Percentiles rank a stretch among this genome's conserved stretches.
phyloP scores from a whole-genome alignment of 2,797 vertebrate genomes.

The Pipistrellus nathusii region DNA sequence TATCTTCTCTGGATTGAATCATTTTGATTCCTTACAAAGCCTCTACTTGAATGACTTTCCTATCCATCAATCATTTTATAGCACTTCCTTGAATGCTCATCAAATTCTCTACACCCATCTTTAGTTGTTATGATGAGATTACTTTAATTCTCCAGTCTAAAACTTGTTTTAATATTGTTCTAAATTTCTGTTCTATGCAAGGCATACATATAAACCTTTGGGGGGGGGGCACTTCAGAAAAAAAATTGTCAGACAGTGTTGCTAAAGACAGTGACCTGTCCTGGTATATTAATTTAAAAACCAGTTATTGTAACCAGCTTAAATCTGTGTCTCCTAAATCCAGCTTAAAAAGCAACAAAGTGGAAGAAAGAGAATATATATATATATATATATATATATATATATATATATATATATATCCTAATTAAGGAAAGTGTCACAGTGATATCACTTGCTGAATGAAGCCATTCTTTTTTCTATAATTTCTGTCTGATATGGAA shows the following conservation, averaged over 20 bases:
- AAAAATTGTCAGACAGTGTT: constrained; percentile 43
- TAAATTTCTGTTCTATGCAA: constrained; percentile 62
- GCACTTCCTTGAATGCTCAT: constrained; percentile 41
- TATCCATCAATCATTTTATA: constrained; percentile 47
- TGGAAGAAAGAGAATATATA: constrained; percentile 22
- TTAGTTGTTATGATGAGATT: constrained; percentile 51
- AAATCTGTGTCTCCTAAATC: constrained; percentile 13
- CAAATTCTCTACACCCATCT: constrained; percentile 43
- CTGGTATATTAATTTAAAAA: constrained; percentile 71
- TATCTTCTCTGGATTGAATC: constrained; percentile 39
- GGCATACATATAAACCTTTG: constrained; percentile 40
- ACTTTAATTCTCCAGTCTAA: constrained; percentile 55
- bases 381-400: too few relatives aligned
- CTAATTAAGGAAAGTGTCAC: constrained; percentile 41
- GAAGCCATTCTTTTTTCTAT: constrained; percentile 50
- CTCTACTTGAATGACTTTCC: constrained; percentile 58
- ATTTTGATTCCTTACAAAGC: constrained; percentile 56
- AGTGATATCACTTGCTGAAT: constrained; percentile 43
- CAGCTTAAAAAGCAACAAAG: constrained; percentile 42
- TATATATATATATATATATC: background rate
- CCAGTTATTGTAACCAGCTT: constrained; percentile 62
- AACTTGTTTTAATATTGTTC: constrained; percentile 56
- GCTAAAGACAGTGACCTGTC: constrained; percentile 60
- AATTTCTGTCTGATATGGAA: constrained; percentile 54
- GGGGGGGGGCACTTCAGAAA: background rate